Evolutionary conservation across 2,888 invertebrate genomes (phyloP), one percentile per base, ranked within the genome.

Genomic region (Pharmacophagus antenor): DNA sequence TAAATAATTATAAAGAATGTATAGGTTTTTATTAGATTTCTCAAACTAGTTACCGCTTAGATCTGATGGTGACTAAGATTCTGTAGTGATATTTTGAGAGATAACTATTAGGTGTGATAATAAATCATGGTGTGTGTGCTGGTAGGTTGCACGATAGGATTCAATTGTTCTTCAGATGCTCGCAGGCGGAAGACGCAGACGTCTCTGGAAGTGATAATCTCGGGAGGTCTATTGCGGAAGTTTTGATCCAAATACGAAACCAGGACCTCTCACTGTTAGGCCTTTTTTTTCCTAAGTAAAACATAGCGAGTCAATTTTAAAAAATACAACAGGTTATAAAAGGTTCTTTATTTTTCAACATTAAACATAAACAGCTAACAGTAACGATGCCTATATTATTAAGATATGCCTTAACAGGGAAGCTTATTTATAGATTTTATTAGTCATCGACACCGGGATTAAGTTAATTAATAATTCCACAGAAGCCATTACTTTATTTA

Each of bases 311-410:
- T n/a, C 5, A 37, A n/a, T 37, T 37, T 37, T 37, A 37, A 37
- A n/a, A 37, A 37, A 37, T 15, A 37, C 37, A 37, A 37, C 37
- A 37, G 37, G 4, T 37, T 4, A 37, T 15, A 37, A 37, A 37
- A 37, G 2, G n/a, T 80, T 69, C 70, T 88, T 88, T 87, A 87
- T 83, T 84, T 73, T 61, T 69, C 78, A 81, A 80, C 73, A 61
- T 56, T 77, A 80, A 81, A 85, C 81, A 82, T 80, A 76, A 85
- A 85, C 82, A 81, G 70, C 85, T 88, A 85, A 79, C 76, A 74
- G 75, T 73, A 84, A 84, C 80, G 73, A 72, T 72, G 68, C 70
- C 71, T 77, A 75, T 76, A 77, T 69, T 73, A 67, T 69, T 70
- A 68, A 59, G 69, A 27, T 17, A 44, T 20, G 18, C 17, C 18